Percentiles rank a stretch among this genome's conserved stretches.
Evolutionary conservation across 1,140 invertebrate species (phyloP).

Genomic region (Drosophila tsacasi): DNA sequence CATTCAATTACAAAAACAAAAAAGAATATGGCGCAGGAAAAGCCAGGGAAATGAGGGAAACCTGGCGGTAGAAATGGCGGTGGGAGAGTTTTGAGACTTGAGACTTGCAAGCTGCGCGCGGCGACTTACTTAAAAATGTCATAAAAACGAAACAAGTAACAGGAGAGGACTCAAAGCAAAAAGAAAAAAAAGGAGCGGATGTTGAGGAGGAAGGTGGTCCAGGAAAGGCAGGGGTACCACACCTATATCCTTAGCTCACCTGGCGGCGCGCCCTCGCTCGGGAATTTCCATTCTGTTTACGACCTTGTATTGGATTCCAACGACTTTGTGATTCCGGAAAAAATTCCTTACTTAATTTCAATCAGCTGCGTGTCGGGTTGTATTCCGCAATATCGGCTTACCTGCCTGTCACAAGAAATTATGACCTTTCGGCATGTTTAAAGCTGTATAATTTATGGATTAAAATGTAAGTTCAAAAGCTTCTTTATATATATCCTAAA

Average conservation of each 20-base stretch:
- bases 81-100: slow-evolving; percentile 20
- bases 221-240: background rate
- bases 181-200: background rate
- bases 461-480: background rate
- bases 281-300: slow-evolving; percentile 33
- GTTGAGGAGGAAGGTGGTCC: background rate
- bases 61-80: slow-evolving; percentile 8
- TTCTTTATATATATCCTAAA: background rate
- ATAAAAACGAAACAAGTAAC: slow-evolving; percentile 70
- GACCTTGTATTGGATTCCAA: slow-evolving; percentile 40
- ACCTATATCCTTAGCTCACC: slow-evolving; percentile 19
- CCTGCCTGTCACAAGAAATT: slow-evolving; percentile 1
- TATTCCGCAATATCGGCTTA: slow-evolving; percentile 7
- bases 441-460: background rate
- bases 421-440: slow-evolving; percentile 4
- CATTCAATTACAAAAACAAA: slow-evolving; percentile 77
- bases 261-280: slow-evolving; percentile 1
- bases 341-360: slow-evolving; percentile 35
- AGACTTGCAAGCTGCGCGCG: slow-evolving; percentile 62
- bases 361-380: slow-evolving; percentile 15
- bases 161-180: slow-evolving; percentile 18
- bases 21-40: slow-evolving; percentile 25
- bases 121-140: slow-evolving; percentile 81
- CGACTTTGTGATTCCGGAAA: slow-evolving; percentile 33
- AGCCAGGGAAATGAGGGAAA: slow-evolving; percentile 20